Evolutionary conservation across 2,888 invertebrate species (phyloP), one percentile per base, ranked within the genome.

Genomic region (Pyrgus malvae): DNA sequence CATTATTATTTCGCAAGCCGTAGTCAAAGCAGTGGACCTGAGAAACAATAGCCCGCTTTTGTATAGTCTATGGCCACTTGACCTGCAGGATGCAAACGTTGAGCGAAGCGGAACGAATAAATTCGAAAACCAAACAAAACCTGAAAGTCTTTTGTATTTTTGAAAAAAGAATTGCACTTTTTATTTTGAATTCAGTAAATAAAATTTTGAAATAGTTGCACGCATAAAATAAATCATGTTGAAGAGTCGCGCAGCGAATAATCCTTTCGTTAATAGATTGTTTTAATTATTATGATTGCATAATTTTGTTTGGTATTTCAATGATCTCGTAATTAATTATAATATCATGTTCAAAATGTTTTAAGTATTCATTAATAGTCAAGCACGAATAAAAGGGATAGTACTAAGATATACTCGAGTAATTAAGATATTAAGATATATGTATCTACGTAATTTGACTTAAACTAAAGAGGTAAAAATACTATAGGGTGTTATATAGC

Each of bases 71-170:
- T 44, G 44, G 12, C 53, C 11, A 53, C 53, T 53, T 53, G 53
- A 53, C 53, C 53, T 38, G 38, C 45, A 54, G 53, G 53, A 54
- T 46, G 46, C 17, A 46, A 54, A 23, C 44, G 11, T 27, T 23
- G 45, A 40, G 31, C 31, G 31, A 46, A 53, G 44, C 45, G 45
- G 53, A 53, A 53, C 45, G 38, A 53, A 53, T 53, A 53, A 53
- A 53, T 45, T 53, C 45, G 45, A 53, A 51, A 45, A 21, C 38
- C 45, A 16, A 53, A 53, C 38, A 53, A 45, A 53, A 46, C 44
- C 38, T 14, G 45, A 45, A 45, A 38, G n/a, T n/a, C 31, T 45
- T 45, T 53, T 53, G 27, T 44, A 16, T 38, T 45, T 45, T 45
- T 35, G 27, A 40, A 49, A 49, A 53, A 16, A 45, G 21, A 40